Base-by-base conservation (phyloP, 2,888 invertebrate genomes). In the Dione vanillae region DNA sequence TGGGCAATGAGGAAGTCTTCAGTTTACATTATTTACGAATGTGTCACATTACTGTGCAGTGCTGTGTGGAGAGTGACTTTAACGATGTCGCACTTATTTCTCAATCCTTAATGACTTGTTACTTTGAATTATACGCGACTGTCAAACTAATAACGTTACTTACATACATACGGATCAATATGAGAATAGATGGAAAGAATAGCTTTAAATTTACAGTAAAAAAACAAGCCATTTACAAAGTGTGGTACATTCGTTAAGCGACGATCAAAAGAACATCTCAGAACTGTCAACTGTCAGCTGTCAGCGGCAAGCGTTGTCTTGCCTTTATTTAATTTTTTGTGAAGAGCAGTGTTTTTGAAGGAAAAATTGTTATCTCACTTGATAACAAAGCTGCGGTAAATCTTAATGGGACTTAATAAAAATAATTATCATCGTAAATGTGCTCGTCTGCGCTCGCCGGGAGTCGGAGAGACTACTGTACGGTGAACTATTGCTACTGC, bases 251-350 rank as follows among this genome's bases (percentile, higher is more conserved):
- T 54, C 37, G 1, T 11, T 40, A 56, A 56, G 37, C 11, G 11
- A 12, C 16, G 56, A 56, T 40, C 56, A 56, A 56, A 56, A 56
- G 37, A 37, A 56, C 16, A 56, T 2, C 40, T 40, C 10, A 0
- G 12, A 40, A 37, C 56, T 40, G 56, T 56, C 56, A 16, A 16
- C 12, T n/a, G n/a, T n/a, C n/a, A n/a, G 56, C 56, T 40, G 56
- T 56, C 56, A 16, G 16, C 12, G 37, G 0, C 56, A 56, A 37
- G 9, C 54, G 10, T n/a, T n/a, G n/a, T n/a, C n/a, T n/a, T n/a
- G 35, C n/a, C 27, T 6, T n/a, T n/a, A 16, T 9, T 37, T 37
- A 11, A 37, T 16, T 16, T 37, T 16, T 14, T 40, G n/a, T n/a
- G 37, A 20, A 16, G 37, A 6, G 16, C 37, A 16, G 11, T 54